phyloP scores from a whole-genome alignment of 2,113 vertebrate species.

The Phocoena phocoena region DNA sequence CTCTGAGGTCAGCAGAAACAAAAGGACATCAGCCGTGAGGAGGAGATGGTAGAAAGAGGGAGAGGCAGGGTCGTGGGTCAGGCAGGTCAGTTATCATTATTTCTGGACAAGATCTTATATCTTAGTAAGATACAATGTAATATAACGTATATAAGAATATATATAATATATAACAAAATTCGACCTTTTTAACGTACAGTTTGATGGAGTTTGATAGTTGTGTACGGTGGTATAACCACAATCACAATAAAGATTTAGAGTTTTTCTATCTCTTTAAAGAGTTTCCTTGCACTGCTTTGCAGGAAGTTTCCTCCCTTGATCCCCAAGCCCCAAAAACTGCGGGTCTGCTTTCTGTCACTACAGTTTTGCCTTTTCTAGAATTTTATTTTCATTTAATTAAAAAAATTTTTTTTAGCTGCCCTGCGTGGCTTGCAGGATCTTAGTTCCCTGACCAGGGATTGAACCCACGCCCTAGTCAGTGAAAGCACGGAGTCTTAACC shows the following conservation, averaged over 20 bases:
- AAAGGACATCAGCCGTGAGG: accelerated
- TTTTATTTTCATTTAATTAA: too few species aligned
- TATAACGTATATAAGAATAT: neutral
- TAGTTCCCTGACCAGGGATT: too few species aligned
- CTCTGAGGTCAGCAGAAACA: neutral
- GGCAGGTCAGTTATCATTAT: neutral
- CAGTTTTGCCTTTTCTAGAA: neutral
- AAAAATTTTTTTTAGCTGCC: too few species aligned
- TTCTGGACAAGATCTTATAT: neutral
- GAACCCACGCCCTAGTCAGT: too few species aligned
- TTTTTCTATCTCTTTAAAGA: neutral
- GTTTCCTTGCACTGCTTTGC: neutral
- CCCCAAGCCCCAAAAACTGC: neutral
- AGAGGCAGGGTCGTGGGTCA: too few species aligned
- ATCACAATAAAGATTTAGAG: neutral
- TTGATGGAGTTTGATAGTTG: neutral
- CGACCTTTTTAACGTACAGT: neutral
- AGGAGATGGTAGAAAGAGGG: neutral
- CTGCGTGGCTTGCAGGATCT: accelerated
- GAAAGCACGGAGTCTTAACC: too few species aligned
- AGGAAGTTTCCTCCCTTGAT: neutral
- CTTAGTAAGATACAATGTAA: neutral
- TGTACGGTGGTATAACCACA: neutral
- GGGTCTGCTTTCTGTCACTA: neutral
- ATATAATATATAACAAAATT: neutral